Evolutionary conservation across 2,113 vertebrate genomes (phyloP).

Genomic region (Numida meleagris): DNA sequence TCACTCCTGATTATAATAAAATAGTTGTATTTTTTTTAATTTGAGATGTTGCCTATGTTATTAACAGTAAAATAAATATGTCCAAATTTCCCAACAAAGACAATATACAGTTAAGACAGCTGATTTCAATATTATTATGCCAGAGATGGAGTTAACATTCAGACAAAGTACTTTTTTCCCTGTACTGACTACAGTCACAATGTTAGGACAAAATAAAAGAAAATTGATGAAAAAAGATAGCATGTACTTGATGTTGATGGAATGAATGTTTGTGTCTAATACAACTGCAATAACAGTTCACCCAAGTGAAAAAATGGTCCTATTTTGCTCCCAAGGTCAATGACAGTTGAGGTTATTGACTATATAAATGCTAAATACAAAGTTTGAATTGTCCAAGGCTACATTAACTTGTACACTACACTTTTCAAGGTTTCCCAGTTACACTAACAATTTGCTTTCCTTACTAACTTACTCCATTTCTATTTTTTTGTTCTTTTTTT

Average conservation of each 20-base stretch:
- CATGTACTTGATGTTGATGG: conserved; percentile 49
- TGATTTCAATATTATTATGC: background rate
- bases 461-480: background rate
- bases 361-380: conserved; percentile 67
- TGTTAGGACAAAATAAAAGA: conserved; percentile 50
- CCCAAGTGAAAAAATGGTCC: conserved; percentile 66
- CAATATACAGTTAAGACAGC: background rate
- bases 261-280: conserved; percentile 37
- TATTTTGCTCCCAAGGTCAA: conserved; percentile 48
- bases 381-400: conserved; percentile 12
- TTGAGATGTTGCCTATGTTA: background rate
- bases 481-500: background rate
- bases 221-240: conserved; percentile 59
- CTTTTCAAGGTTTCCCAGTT: conserved; percentile 27
- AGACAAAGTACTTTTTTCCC: background rate
- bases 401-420: conserved; percentile 3
- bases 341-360: conserved; percentile 58
- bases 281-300: conserved; percentile 55
- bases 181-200: conserved; percentile 30
- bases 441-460: background rate
- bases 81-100: background rate
- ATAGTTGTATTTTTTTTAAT: background rate
- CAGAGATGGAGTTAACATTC: background rate
- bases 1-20: background rate
- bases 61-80: background rate